Percentiles rank a stretch among this genome's conserved stretches.
phyloP scores from a whole-genome alignment of 1,140 invertebrate species.

The Drosophila setifemur region DNA sequence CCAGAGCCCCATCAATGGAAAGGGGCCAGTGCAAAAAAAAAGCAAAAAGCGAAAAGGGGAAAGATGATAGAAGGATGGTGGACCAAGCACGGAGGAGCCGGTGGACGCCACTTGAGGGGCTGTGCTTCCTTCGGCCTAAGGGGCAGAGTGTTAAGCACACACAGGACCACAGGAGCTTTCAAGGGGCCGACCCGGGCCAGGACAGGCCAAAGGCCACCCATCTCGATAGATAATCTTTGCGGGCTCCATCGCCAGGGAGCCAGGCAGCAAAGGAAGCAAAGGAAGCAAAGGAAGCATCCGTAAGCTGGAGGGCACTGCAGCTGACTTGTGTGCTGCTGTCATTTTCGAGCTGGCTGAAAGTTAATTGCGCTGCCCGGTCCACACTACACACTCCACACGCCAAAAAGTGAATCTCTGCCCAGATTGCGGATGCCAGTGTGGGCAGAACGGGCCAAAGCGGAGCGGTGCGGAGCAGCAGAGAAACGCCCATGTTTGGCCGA shows the following conservation, averaged over 20 bases:
- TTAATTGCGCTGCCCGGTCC: constrained; percentile 60
- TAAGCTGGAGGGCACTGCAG: constrained; percentile 18
- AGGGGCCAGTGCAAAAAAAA: not conserved
- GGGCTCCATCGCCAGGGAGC: constrained; percentile 49
- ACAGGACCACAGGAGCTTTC: not conserved
- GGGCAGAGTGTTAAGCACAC: constrained; percentile 63
- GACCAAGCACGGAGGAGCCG: not conserved
- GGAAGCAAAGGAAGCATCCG: too few relatives aligned
- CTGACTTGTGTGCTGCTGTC: constrained; percentile 40
- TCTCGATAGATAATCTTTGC: constrained; percentile 49
- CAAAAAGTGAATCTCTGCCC: constrained; percentile 34
- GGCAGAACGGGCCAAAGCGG: constrained; percentile 3
- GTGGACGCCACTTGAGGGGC: constrained; percentile 26
- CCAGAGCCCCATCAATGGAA: constrained; percentile 38
- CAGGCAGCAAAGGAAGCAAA: constrained; percentile 51
- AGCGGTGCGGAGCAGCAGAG: not conserved
- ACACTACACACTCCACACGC: constrained; percentile 12
- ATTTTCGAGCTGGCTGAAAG: constrained; percentile 51
- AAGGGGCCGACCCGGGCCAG: too few relatives aligned
- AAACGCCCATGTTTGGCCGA: constrained; percentile 39
- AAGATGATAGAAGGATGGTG: not conserved
- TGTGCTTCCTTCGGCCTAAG: constrained; percentile 37
- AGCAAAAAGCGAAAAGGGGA: not conserved
- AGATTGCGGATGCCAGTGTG: constrained; percentile 34
- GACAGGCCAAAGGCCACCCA: not conserved